These are phyloP conservation scores for Melanotus villosus DNA, from an alignment of 2,888 invertebrate genomes.

Conservation along the genomic window DNA sequence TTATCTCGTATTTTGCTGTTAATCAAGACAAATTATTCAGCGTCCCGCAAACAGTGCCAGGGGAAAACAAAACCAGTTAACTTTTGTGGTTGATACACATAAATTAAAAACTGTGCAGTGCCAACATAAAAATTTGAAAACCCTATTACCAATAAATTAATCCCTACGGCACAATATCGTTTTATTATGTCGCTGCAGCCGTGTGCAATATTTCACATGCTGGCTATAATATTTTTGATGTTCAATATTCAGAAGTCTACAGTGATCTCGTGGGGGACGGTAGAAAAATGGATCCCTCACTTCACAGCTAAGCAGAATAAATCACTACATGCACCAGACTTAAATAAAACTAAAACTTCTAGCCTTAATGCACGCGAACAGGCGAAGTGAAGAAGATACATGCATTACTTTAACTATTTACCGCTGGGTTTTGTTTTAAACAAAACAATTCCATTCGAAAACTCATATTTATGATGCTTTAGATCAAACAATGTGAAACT, in stretches of 20 bases:
- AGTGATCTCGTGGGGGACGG: slow-evolving; percentile 48
- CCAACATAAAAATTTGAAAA: slow-evolving; percentile 38
- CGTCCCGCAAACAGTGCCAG: slow-evolving; percentile 5
- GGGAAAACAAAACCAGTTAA: slow-evolving; percentile 21
- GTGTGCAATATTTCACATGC: slow-evolving; percentile 31
- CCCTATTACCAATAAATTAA: slow-evolving; percentile 40
- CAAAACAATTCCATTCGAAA: neutral
- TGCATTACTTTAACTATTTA: neutral
- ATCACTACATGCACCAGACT: slow-evolving; percentile 54
- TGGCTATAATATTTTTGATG: slow-evolving; percentile 46
- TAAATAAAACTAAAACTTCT: slow-evolving; percentile 49
- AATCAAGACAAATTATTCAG: slow-evolving; percentile 24
- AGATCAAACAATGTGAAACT: too few relatives aligned
- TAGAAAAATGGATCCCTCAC: slow-evolving; percentile 55
- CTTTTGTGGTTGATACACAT: slow-evolving; percentile 19
- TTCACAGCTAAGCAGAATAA: slow-evolving; percentile 55
- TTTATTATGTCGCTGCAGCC: slow-evolving; percentile 35
- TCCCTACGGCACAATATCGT: slow-evolving; percentile 34
- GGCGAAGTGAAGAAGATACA: slow-evolving; percentile 7
- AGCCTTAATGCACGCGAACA: slow-evolving; percentile 19
- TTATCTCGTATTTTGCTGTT: slow-evolving; percentile 9
- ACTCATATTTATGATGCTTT: too few relatives aligned
- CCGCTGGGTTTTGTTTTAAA: neutral
- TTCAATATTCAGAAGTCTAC: slow-evolving; percentile 54
- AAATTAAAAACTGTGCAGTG: slow-evolving; percentile 27